Evolutionary conservation across 1,140 invertebrate genomes (phyloP), one percentile per base, ranked within the genome.

Genomic region (Uloborus diversus): DNA sequence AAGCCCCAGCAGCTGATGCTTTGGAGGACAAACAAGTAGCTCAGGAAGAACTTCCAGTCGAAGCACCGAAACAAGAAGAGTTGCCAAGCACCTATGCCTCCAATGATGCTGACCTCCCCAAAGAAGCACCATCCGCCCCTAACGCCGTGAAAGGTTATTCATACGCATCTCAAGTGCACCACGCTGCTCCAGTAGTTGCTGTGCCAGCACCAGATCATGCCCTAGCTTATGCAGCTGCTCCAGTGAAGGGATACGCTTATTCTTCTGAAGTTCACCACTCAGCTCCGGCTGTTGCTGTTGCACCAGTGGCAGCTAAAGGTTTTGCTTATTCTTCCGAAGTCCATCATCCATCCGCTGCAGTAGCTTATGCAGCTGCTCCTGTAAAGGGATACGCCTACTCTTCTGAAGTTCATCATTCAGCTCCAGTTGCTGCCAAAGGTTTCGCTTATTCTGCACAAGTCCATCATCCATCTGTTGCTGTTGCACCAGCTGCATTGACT

Each of bases 281-380:
- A 9, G 79, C 79, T 25, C 78, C 78, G 17, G 75, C 49, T 23
- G 37, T 35, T 30, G 76, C 56, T 30, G 37, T 30, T 23, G 51
- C 56, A 23, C 59, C 70, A 62, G 59, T 68, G 9, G 42, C 30
- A 37, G n/a, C 28, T 3, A 80, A 80, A 32, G 79, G 66, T 25
- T 80, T 59, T 11, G 64, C 79, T 28, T 80, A 80, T 37, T 62
- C 79, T 37, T 64, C 79, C n/a, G 56, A 71, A 42, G 66, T 80
- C 5, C 65, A 61, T 37, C 78, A 70, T 51, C 35, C 75, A 20
- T 33, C 73, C 27, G 49, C 35, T 11, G 62, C 49, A 17, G 13
- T 47, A 0, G 33, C 65, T 28, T 64, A 37, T n/a, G 33, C 73
- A 56, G 62, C 64, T 23, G 49, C 35, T 25, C 32, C 35, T 53